Evolutionary conservation across 1,140 invertebrate species (phyloP), one percentile per base, ranked within the genome.

Genomic region (Listronotus oregonensis): DNA sequence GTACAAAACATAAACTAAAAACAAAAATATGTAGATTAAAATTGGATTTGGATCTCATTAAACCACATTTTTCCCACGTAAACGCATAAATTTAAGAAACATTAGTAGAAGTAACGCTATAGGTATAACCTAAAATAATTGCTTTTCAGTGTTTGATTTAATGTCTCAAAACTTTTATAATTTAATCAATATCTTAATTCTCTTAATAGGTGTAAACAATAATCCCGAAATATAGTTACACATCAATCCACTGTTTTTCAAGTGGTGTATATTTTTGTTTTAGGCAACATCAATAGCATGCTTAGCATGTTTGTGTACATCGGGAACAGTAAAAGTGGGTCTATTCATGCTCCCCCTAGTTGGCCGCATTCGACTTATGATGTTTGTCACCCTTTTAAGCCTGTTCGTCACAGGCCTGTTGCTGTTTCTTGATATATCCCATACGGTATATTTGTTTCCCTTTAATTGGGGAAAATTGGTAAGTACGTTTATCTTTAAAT

Each of bases 381-480:
- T 90, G 80, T 90, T 90, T 81, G 87, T 91, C 74, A 90, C 91
- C 60, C 84, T 94, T 62, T 89, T 93, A 77, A 91, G 90, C 78
- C 81, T 90, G 73, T 86, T 94, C 78, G 85, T 92, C 77, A 93
- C 91, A 71, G 85, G 85, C 73, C 83, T 91, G 70, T 85, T 93
- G 79, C 85, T 94, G 74, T 89, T 91, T 82, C 86, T 93, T 79
- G 91, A 93, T 84, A 87, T 94, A 79, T 90, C 91, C 71, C 87
- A 92, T 74, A 86, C 92, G 71, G 84, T 88, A 63, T 87, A 89
- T 74, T 84, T 92, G 80, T 90, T 93, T 81, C 90, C 91, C 69
- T 87, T 93, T 75, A 91, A 92, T 79, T 93, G 90, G 90, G 83
- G 86, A 66, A 89, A 86, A 85, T 77, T 92, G 84, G 90, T 92